A percentile compares a stretch with the other conserved stretches of the same genome.
Evolutionary conservation across 1,140 invertebrate species (phyloP).

Genomic region (Arctopsyche grandis): DNA sequence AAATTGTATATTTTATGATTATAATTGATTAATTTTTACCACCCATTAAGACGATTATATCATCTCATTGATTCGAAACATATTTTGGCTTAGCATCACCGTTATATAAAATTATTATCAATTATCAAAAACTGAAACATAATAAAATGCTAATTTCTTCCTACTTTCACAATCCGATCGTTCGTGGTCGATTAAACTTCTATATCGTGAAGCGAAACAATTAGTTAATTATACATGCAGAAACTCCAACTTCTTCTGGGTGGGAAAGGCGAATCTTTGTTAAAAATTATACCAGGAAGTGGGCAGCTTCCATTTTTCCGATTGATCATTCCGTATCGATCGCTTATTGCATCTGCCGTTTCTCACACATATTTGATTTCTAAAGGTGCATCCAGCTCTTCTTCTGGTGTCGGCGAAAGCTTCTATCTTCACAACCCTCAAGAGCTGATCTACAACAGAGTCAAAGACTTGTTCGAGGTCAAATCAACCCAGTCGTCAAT

Average conservation of each 20-base stretch:
- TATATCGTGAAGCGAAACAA: not conserved
- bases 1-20: too few relatives aligned
- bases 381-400: conserved; percentile 59
- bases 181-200: not conserved
- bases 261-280: too few relatives aligned
- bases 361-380: not conserved
- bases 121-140: not conserved
- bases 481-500: conserved; percentile 49
- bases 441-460: conserved; percentile 79
- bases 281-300: too few relatives aligned
- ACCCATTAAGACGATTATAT: too few relatives aligned
- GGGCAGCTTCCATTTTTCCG: too few relatives aligned
- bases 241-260: not conserved
- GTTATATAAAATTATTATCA: too few relatives aligned
- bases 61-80: too few relatives aligned
- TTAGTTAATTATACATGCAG: not conserved
- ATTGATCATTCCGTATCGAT: too few relatives aligned
- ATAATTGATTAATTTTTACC: too few relatives aligned
- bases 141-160: conserved; percentile 7
- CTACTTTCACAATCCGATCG: not conserved
- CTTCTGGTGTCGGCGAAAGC: conserved; percentile 71
- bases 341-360: not conserved
- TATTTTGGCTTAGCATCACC: too few relatives aligned
- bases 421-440: conserved; percentile 86
- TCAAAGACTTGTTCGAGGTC: conserved; percentile 79